Evolutionary conservation across 2,113 vertebrate species (phyloP).

Genomic region (Vireo altiloquus): DNA sequence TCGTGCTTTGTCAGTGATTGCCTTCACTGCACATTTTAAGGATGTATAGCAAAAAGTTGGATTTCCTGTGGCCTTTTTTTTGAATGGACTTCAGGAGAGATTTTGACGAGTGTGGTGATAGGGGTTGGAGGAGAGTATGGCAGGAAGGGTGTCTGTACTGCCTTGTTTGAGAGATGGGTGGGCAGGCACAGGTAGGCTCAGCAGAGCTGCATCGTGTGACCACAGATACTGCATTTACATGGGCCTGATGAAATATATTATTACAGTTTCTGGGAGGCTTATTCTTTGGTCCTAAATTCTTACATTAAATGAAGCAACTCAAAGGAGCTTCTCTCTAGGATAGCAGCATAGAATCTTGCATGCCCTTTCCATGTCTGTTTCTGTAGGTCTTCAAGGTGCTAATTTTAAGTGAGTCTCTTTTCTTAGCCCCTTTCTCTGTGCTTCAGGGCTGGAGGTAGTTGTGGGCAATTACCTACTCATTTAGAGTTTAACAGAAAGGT

Average conservation of each 20-base stretch:
- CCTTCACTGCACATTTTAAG: background rate
- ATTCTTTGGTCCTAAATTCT: background rate
- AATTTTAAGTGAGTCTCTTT: background rate
- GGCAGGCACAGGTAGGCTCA: background rate
- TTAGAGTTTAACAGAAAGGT: background rate
- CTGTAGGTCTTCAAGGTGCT: background rate
- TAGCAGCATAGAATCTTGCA: background rate
- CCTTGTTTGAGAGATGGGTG: background rate
- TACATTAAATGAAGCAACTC: background rate
- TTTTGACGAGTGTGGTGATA: accelerated
- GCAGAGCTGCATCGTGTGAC: background rate
- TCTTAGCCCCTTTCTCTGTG: background rate
- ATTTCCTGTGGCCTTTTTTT: background rate
- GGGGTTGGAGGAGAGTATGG: too few relatives aligned
- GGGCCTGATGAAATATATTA: background rate
- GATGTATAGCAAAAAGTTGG: background rate
- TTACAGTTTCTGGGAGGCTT: background rate
- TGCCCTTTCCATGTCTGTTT: background rate
- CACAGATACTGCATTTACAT: background rate
- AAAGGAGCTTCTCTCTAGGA: background rate
- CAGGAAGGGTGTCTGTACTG: background rate
- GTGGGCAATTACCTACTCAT: background rate
- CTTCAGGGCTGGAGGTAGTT: background rate
- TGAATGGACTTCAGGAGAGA: background rate
- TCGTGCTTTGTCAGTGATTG: background rate